Evolutionary conservation across 1,140 invertebrate genomes (phyloP), one percentile per base, ranked within the genome.

Genomic region (Ceratina calcarata): DNA sequence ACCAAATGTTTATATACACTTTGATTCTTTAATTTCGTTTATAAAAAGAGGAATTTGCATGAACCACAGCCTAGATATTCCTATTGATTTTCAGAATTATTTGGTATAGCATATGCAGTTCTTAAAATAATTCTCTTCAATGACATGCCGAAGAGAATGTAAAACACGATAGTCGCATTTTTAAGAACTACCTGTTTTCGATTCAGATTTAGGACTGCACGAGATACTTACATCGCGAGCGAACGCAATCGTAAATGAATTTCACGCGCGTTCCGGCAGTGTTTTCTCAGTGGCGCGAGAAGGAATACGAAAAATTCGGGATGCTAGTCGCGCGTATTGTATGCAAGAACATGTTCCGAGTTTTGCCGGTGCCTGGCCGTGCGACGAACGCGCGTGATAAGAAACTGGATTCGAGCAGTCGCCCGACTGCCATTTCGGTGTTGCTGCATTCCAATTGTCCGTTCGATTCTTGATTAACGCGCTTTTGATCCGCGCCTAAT

Each of bases 401-500:
- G 72, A 55, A 74, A 74, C 15, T 37, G 45, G n/a, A 74, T 74
- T 65, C 13, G 7, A 65, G 24, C 24, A 0, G 45, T n/a, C 55
- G 3, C 20, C n/a, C 8, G 16, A 45, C 16, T 18, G 27, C n/a
- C 55, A 4, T 60, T 22, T 24, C 2, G 13, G 1, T 3, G 0
- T 24, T 10, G 3, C 8, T 27, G 7, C 18, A 13, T 57, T 2
- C 3, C 64, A 37, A 20, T 37, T 16, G 10, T 22, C 22, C 32
- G 27, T 22, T 22, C 32, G 69, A 45, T 22, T 20, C 16, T 24
- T n/a, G 69, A 45, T 7, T 8, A 8, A 20, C 55, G 20, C 10
- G 32, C 16, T 71, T 73, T 62, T 51, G 51, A 73, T 73, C 13
- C 0, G 4, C 12, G 18, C 51, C 58, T 64, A 65, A 74, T 74